Percentiles rank a stretch among this genome's conserved stretches.
These are phyloP conservation scores for Argopecten irradians DNA, from an alignment of 1,140 invertebrate genomes.

Conservation along the genomic window DNA sequence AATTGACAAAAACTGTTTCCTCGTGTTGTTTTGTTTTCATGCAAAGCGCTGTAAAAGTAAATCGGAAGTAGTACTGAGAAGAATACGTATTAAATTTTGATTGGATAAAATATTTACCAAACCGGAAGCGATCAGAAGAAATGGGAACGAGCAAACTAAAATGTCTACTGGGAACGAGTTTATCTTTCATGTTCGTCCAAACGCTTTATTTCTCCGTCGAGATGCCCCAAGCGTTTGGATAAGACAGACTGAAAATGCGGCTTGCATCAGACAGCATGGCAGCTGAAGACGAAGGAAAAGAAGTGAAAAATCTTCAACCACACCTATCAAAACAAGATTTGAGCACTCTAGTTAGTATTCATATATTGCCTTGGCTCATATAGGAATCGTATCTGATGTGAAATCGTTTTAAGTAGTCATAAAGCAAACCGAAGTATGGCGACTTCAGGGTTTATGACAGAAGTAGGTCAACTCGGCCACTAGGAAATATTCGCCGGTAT, in stretches of 20 bases:
- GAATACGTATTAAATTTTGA: conserved; percentile 55
- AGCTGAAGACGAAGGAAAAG: conserved; percentile 62
- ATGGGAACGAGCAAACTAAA: background rate
- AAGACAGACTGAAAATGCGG: conserved; percentile 26
- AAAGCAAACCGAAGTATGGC: background rate
- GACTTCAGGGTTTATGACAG: background rate
- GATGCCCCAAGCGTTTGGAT: background rate
- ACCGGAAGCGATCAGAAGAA: conserved; percentile 41
- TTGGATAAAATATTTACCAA: conserved; percentile 54
- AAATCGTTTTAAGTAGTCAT: background rate
- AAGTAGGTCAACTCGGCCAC: background rate
- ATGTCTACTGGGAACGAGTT: background rate
- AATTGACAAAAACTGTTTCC: background rate
- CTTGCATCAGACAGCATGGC: conserved; percentile 73
- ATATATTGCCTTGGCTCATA: background rate
- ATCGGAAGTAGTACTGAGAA: conserved; percentile 10
- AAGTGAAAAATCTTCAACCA: conserved; percentile 79
- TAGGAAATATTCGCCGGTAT: background rate
- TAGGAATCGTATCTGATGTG: background rate
- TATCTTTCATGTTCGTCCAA: background rate
- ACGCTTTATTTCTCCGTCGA: background rate
- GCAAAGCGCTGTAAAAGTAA: background rate
- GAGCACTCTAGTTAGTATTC: conserved; percentile 83
- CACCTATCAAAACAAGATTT: conserved; percentile 90
- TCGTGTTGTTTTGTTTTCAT: conserved; percentile 14